Percentiles rank a stretch among this genome's conserved stretches.
These are phyloP conservation scores for Budorcas taxicolor DNA, from an alignment of 2,113 vertebrate genomes.

Conservation along the genomic window DNA sequence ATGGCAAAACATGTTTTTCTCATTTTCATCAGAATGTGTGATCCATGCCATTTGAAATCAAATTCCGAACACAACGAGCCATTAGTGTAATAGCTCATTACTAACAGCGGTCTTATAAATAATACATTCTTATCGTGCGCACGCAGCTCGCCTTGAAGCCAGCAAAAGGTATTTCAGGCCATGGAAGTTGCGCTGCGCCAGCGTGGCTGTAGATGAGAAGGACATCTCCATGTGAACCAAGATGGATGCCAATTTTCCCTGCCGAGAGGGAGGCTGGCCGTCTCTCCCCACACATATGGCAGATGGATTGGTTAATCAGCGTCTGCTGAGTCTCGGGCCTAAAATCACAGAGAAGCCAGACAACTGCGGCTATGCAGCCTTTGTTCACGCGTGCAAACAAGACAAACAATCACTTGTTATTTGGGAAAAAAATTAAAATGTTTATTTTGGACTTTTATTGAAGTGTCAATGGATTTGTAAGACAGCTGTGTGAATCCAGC, in stretches of 20 bases:
- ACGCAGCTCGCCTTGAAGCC: slow-evolving; percentile 61
- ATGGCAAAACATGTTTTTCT: slow-evolving; percentile 70
- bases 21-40: slow-evolving; percentile 75
- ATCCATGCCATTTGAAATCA: slow-evolving; percentile 75
- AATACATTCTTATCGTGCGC: slow-evolving; percentile 77
- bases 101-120: slow-evolving; percentile 76
- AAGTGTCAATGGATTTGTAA: slow-evolving; percentile 69
- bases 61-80: slow-evolving; percentile 76
- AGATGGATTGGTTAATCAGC: slow-evolving; percentile 89
- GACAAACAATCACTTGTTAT: slow-evolving; percentile 81
- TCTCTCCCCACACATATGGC: slow-evolving; percentile 90
- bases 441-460: slow-evolving; percentile 74
- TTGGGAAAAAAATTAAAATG: slow-evolving; percentile 71
- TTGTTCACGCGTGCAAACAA: slow-evolving; percentile 77
- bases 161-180: slow-evolving; percentile 75
- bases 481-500: slow-evolving; percentile 71
- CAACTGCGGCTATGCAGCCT: slow-evolving; percentile 75
- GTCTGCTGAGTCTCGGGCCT: slow-evolving; percentile 83
- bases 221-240: slow-evolving; percentile 70
- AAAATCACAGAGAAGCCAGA: slow-evolving; percentile 81
- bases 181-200: slow-evolving; percentile 52
- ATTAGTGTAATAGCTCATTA: slow-evolving; percentile 79
- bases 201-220: slow-evolving; percentile 63
- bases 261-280: slow-evolving; percentile 82
- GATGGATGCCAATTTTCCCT: slow-evolving; percentile 83